Percentiles rank a stretch among this genome's conserved stretches.
These are phyloP conservation scores for Ataeniobius toweri DNA, from an alignment of 2,797 vertebrate species.

Conservation along the genomic window DNA sequence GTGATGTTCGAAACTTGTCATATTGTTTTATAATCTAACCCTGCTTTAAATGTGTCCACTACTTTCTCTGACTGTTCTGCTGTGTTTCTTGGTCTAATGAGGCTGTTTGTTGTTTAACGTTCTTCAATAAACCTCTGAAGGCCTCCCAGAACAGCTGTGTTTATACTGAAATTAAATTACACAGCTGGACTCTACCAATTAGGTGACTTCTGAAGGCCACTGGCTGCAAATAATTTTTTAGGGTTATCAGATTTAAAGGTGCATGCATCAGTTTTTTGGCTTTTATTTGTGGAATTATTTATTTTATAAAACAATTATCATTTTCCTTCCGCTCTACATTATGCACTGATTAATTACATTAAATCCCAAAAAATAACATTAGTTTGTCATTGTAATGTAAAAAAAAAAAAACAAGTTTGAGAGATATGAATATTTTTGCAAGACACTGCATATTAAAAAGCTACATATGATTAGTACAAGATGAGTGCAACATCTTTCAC, in stretches of 20 bases:
- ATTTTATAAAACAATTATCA: background rate
- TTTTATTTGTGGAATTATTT: background rate
- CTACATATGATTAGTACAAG: background rate
- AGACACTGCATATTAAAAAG: background rate
- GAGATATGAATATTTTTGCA: background rate
- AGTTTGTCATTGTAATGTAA: background rate
- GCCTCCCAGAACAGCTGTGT: too few species aligned
- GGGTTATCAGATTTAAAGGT: background rate
- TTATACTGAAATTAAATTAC: too few species aligned
- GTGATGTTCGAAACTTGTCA: too few species aligned
- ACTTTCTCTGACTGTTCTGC: too few species aligned
- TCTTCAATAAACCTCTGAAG: too few species aligned
- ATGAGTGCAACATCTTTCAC: background rate
- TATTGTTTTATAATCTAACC: too few species aligned
- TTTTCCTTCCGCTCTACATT: background rate
- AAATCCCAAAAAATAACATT: background rate
- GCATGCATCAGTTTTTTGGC: background rate
- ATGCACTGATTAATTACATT: background rate
- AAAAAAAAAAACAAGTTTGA: too few species aligned
- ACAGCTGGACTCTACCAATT: too few species aligned
- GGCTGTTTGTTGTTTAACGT: too few species aligned
- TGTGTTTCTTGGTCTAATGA: too few species aligned
- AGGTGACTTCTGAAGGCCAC: background rate
- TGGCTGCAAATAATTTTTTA: background rate
- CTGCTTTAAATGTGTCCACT: too few species aligned